These are phyloP conservation scores for Drosophila flavopinicola DNA, from an alignment of 2,888 invertebrate species.

Conservation along the genomic window DNA sequence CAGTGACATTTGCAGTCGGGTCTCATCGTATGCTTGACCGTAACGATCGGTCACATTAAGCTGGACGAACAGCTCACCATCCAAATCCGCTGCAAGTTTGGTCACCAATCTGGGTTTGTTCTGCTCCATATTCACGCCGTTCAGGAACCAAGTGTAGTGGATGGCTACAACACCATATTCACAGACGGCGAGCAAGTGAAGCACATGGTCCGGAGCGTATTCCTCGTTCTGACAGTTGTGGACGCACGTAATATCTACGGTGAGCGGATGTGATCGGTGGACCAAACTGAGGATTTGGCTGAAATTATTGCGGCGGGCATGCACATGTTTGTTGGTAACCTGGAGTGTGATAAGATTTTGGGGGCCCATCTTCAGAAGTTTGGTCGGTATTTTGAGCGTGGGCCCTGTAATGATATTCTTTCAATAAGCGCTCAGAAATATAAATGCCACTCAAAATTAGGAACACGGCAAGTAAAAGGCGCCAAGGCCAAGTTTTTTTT, in stretches of 20 bases:
- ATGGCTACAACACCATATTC: slow-evolving; percentile 9
- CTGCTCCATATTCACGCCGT: neutral
- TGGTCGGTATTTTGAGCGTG: slow-evolving; percentile 5
- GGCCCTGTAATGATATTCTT: slow-evolving; percentile 11
- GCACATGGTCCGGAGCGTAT: neutral
- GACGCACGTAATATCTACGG: slow-evolving; percentile 31
- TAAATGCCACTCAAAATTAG: too few relatives aligned
- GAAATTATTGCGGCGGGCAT: too few relatives aligned
- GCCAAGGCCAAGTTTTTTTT: too few relatives aligned
- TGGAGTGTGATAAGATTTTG: slow-evolving; percentile 11
- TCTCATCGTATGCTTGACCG: neutral
- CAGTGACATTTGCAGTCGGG: neutral
- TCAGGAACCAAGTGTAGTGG: slow-evolving; percentile 28
- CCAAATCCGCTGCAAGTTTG: neutral
- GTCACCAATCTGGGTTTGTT: slow-evolving; percentile 14
- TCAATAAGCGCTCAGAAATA: too few relatives aligned
- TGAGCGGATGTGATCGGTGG: neutral
- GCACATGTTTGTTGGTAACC: neutral
- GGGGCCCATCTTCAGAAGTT: neutral
- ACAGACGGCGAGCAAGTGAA: slow-evolving; percentile 34
- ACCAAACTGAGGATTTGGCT: slow-evolving; percentile 15
- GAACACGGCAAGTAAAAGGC: too few relatives aligned
- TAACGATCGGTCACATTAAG: neutral
- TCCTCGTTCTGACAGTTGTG: slow-evolving; percentile 18
- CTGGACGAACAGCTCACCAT: neutral